These are phyloP conservation scores for Silurus meridionalis DNA, from an alignment of 2,113 vertebrate species.

Conservation along the genomic window DNA sequence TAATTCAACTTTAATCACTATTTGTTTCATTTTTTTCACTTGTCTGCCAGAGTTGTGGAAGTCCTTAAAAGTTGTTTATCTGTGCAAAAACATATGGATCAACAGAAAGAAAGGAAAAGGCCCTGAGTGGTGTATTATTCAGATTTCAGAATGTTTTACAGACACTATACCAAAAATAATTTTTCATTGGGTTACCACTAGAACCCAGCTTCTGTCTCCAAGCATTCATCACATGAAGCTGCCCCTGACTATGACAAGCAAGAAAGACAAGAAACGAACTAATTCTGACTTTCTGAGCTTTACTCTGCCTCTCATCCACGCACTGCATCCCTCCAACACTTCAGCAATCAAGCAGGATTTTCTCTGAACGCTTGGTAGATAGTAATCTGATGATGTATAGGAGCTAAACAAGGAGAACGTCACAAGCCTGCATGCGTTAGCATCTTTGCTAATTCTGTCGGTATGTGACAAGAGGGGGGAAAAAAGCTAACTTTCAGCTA, in stretches of 20 bases:
- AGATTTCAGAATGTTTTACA: too few relatives aligned
- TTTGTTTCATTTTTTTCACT: not conserved
- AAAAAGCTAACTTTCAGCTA: slow-evolving; percentile 21
- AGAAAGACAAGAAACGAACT: not conserved
- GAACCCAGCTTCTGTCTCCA: not conserved
- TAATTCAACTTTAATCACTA: not conserved
- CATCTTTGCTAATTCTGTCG: not conserved
- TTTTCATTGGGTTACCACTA: not conserved
- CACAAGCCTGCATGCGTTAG: not conserved
- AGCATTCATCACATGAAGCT: not conserved
- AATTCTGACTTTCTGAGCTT: slow-evolving; percentile 65
- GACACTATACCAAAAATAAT: not conserved
- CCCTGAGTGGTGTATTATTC: not conserved
- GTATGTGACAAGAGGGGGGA: not conserved
- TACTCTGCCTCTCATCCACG: slow-evolving; percentile 63
- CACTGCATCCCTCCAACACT: slow-evolving; percentile 65
- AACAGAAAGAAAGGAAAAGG: not conserved
- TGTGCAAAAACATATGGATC: not conserved
- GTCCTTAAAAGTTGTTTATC: not conserved
- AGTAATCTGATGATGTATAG: not conserved
- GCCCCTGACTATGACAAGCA: not conserved
- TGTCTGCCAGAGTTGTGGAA: not conserved
- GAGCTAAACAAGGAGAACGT: not conserved
- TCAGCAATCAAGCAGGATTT: slow-evolving; percentile 49
- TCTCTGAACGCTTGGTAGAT: not conserved